A percentile compares a stretch with the other conserved stretches of the same genome.
phyloP scores from a whole-genome alignment of 2,888 invertebrate genomes.

The Halocaridina rubra region DNA sequence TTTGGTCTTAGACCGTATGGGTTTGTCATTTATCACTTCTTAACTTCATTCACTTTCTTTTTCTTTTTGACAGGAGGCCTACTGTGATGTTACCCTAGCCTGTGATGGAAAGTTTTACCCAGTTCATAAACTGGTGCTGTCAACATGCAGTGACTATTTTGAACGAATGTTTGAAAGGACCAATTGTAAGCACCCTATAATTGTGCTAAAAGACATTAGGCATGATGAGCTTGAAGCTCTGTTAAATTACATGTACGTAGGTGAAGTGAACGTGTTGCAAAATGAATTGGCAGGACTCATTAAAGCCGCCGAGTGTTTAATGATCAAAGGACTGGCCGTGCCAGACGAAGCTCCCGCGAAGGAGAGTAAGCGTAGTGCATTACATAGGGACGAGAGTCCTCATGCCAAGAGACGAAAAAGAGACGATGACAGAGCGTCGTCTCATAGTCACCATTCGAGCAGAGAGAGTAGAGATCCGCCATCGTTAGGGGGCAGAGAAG shows the following conservation, averaged over 20 bases:
- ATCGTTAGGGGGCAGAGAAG: not conserved
- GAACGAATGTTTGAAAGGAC: conserved; percentile 63
- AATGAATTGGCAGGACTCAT: conserved; percentile 60
- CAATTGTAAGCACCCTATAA: conserved; percentile 62
- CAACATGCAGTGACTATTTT: conserved; percentile 64
- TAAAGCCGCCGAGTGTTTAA: conserved; percentile 62
- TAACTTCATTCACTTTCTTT: too few relatives aligned
- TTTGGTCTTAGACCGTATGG: too few relatives aligned
- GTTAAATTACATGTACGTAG: conserved; percentile 62
- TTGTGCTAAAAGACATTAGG: conserved; percentile 62
- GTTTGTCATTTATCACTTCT: too few relatives aligned
- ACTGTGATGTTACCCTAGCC: conserved; percentile 63
- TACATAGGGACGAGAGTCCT: conserved; percentile 37
- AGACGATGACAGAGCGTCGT: conserved; percentile 24
- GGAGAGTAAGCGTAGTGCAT: conserved; percentile 39
- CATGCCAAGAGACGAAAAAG: conserved; percentile 42
- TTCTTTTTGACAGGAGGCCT: conserved; percentile 52
- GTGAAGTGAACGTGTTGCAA: conserved; percentile 62
- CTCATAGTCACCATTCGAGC: conserved; percentile 23
- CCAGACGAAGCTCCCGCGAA: conserved; percentile 57
- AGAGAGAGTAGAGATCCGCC: conserved; percentile 25
- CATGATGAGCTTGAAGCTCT: conserved; percentile 60
- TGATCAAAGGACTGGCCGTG: conserved; percentile 61
- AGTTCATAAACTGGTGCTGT: conserved; percentile 60
- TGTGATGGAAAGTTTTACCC: conserved; percentile 63